These are phyloP conservation scores for Paralichthys olivaceus DNA, from an alignment of 2,113 vertebrate genomes.

Conservation along the genomic window DNA sequence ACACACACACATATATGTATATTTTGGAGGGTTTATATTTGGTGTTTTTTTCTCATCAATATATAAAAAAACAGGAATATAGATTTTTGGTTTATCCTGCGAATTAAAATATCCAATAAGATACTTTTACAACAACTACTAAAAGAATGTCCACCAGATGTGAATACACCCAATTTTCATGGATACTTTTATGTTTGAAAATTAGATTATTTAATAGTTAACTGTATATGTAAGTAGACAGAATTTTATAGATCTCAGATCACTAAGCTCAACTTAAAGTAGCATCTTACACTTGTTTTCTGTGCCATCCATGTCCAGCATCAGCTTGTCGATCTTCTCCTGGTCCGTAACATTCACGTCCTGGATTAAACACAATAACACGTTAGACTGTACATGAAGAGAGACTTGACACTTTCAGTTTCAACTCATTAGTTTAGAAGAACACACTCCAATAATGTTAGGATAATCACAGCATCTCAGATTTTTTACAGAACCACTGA, in stretches of 20 bases:
- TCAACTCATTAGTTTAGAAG: slow-evolving; percentile 29
- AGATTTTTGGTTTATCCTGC: too few species aligned
- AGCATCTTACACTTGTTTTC: slow-evolving; percentile 95
- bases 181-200: background rate
- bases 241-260: background rate
- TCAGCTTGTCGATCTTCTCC: slow-evolving; percentile 95
- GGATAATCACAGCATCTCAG: slow-evolving; percentile 35
- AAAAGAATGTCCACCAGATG: too few species aligned
- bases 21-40: too few species aligned
- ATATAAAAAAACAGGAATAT: too few species aligned
- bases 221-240: background rate
- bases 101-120: too few species aligned
- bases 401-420: background rate
- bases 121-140: too few species aligned
- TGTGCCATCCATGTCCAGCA: slow-evolving; percentile 98
- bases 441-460: slow-evolving; percentile 45
- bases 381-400: background rate
- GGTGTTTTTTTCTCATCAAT: too few species aligned
- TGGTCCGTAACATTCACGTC: slow-evolving; percentile 90
- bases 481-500: background rate
- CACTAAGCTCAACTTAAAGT: background rate
- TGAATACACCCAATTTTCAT: too few species aligned
- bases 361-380: slow-evolving; percentile 74
- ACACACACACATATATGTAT: too few species aligned
- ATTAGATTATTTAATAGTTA: background rate